Conservation (phyloP, 2,797 vertebrate species). For the Dallia pectoralis region DNA sequence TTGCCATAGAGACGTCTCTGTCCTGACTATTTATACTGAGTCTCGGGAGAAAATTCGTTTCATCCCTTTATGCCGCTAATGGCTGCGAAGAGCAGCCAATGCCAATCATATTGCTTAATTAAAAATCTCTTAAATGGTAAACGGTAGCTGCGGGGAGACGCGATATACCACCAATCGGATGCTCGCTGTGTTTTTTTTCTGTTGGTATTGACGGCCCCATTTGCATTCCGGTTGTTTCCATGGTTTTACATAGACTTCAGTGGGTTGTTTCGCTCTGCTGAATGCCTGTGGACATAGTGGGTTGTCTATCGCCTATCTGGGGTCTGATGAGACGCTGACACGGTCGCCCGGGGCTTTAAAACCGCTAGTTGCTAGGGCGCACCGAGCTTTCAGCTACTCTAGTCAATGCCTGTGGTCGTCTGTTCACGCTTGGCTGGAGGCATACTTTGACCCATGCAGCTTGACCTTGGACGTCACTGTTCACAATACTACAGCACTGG, state of each 20-base stretch:
- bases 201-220: neutral
- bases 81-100: slow-evolving; percentile 14
- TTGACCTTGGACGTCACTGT: too few species aligned
- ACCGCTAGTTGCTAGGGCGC: too few species aligned
- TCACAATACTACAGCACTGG: too few species aligned
- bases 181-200: neutral
- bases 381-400: too few species aligned
- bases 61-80: slow-evolving; percentile 12
- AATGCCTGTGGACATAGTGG: neutral
- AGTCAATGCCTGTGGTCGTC: too few species aligned
- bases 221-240: neutral
- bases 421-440: too few species aligned
- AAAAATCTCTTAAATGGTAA: slow-evolving; percentile 7
- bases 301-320: neutral
- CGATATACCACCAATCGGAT: neutral
- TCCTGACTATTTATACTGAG: slow-evolving; percentile 29
- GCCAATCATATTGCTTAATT: slow-evolving; percentile 17
- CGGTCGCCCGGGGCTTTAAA: too few species aligned
- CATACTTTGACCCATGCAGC: too few species aligned
- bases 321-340: neutral
- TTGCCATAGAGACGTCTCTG: slow-evolving; percentile 40
- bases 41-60: slow-evolving; percentile 18
- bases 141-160: neutral
- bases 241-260: slow-evolving; percentile 3
- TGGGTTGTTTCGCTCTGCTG: neutral